Conservation (phyloP, 2,797 vertebrate species). For the Phrynocephalus forsythii region DNA sequence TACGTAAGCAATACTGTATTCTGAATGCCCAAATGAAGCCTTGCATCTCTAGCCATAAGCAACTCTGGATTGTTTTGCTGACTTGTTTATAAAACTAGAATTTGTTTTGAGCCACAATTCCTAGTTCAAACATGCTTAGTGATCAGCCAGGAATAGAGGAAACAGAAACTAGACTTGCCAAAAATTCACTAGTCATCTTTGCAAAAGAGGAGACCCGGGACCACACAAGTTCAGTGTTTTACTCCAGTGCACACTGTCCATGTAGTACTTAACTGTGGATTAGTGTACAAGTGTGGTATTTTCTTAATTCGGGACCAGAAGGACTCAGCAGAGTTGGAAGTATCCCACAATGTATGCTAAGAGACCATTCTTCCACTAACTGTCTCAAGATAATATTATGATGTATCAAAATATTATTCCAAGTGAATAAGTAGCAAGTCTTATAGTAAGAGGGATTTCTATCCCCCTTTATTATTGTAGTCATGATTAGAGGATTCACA, state of each 20-base stretch:
- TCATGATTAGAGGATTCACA: background rate
- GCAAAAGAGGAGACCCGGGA: background rate
- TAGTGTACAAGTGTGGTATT: background rate
- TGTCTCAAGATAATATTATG: background rate
- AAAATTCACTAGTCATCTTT: background rate
- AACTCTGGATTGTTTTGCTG: background rate
- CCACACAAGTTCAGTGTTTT: background rate
- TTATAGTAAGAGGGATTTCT: background rate
- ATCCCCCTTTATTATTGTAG: background rate
- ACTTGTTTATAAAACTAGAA: background rate
- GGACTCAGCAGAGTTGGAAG: no score
- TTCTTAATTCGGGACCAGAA: background rate
- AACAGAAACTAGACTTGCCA: background rate
- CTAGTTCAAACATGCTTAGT: background rate
- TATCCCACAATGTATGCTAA: no score
- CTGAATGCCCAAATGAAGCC: background rate
- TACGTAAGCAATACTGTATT: background rate
- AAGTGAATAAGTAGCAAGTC: background rate
- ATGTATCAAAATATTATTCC: background rate
- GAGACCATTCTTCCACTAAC: background rate
- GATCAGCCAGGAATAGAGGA: background rate
- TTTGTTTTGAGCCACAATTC: background rate
- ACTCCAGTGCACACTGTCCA: background rate
- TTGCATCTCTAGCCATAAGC: no score
- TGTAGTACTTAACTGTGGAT: background rate